Evolutionary conservation across 2,797 vertebrate genomes (phyloP).

Genomic region (Clarias laeviceps): DNA sequence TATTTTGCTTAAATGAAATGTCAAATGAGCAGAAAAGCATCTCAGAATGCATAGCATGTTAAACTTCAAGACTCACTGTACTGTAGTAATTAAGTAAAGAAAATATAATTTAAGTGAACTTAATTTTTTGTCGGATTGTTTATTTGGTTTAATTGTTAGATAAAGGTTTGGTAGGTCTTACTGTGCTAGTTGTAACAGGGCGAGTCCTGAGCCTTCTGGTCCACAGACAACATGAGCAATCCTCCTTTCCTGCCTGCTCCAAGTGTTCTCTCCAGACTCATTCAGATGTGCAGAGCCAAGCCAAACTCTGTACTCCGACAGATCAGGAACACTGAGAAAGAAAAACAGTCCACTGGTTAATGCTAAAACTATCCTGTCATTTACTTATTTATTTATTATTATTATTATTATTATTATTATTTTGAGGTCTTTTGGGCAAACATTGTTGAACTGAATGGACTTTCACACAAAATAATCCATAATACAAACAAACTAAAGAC

Average conservation of each 20-base stretch:
- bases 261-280: conserved; percentile 77
- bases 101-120: neutral
- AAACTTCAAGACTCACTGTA: neutral
- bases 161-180: conserved; percentile 65
- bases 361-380: neutral
- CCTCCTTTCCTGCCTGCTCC: conserved; percentile 84
- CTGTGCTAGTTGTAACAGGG: conserved; percentile 88
- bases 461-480: neutral
- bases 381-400: neutral
- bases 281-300: conserved; percentile 88
- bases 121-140: neutral
- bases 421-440: neutral
- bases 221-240: conserved; percentile 93
- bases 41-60: neutral
- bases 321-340: conserved; percentile 81
- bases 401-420: neutral
- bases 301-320: conserved; percentile 92
- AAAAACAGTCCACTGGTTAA: neutral
- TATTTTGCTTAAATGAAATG: no score
- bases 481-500: conserved; percentile 20
- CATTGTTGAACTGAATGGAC: neutral
- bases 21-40: neutral
- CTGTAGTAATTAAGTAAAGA: neutral
- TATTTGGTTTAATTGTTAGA: neutral
- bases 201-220: conserved; percentile 88